Evolutionary conservation across 2,797 vertebrate genomes (phyloP), one percentile per base, ranked within the genome.

Genomic region (Brachyrhaphis roseni): DNA sequence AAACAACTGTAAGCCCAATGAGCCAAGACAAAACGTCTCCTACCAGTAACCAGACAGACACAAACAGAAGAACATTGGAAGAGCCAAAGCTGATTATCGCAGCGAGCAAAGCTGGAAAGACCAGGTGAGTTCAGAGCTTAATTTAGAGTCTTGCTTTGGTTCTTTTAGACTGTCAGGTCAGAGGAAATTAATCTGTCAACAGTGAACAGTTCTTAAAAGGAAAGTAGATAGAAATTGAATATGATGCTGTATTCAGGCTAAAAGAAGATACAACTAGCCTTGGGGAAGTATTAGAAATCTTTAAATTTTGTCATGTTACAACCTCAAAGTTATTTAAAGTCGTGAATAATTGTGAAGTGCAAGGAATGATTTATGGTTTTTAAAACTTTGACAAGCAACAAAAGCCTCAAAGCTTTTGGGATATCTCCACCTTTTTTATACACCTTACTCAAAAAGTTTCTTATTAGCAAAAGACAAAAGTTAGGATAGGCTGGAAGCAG

Each of bases 51-150:
- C 80, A 72, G 75, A 11, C 82, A 0, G 82, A 55, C n/a, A 78
- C 79, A 76, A 90, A 86, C 79, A 83, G 89, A 84, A 84, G 72
- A 78, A 86, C 51, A 23, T 74, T 90, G 26, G 85, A 81, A 51
- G 83, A 75, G 59, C 71, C 79, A 31, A 88, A 84, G 76, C 41
- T n/a, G 12, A 62, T 68, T 55, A 1, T 64, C 45, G 8, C 72
- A 51, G 87, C 87, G 83, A 90, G 75, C 66, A 90, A 87, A 84
- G 75, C 76, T 5, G 83, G 87, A 47, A 85, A 39, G n/a, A 87
- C 34, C 82, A 92, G 94, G 95, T 95, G 91, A 92, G 93, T 34
- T 80, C 77, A 75, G 13, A 23, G 15, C 15, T 71, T 73, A 5
- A 82, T 49, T 78, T 36, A 31, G n/a, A 70, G 62, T 13, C 55